Evolutionary conservation across 2,888 invertebrate species (phyloP), one percentile per base, ranked within the genome.

Genomic region (Nymphalis urticae): DNA sequence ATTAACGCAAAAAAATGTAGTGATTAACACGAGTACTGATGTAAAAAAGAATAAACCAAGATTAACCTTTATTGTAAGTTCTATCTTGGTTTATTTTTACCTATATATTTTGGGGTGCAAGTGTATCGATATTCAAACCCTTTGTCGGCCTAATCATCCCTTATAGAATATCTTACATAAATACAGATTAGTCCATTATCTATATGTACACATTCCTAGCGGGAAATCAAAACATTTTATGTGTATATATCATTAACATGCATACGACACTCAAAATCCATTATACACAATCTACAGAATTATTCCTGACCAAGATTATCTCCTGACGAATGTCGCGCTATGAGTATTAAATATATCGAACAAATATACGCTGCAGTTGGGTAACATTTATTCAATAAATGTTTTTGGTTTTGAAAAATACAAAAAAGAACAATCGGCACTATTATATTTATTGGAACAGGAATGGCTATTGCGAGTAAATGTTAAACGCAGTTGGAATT

Each of bases 261-360:
- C 82, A 82, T 83, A 82, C 78, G 82, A 80, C 85, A 84, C 87
- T 86, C 85, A 80, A 81, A 86, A 85, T 87, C 88, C 90, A 90
- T 90, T 90, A 88, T 85, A 87, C 81, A 81, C 82, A 79, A 86
- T 85, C 83, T 83, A 77, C 75, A 78, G 85, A 82, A 86, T 87
- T 85, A 85, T 80, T 82, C 79, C 80, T 77, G 77, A 78, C 83
- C 78, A 79, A 73, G 78, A 80, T 83, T 86, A 87, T 85, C 85
- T 79, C 70, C 70, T 66, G 73, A 73, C 73, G 80, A 83, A 84
- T 85, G 82, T 84, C 79, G 74, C 74, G 72, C 81, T 81, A 82
- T 1, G 27, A 59, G 58, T 67, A 63, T 62, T 48, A 50, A 68
- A 36, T 62, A 62, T 7, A 50, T 42, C 47, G 19, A 50, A 36